Base-by-base conservation (phyloP, 2,113 vertebrate species). In the Ochotona princeps region DNA sequence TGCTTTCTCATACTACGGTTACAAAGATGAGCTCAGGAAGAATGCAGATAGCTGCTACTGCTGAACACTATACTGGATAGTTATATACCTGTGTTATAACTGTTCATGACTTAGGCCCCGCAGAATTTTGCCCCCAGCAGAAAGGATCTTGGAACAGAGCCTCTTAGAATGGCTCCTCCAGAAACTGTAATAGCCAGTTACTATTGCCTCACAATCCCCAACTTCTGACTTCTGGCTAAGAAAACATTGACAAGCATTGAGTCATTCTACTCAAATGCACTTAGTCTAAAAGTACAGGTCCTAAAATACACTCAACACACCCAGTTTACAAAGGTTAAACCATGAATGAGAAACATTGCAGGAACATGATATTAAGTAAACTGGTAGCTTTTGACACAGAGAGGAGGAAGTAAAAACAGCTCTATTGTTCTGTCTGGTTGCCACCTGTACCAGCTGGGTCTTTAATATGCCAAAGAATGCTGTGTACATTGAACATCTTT, bases 191-290 rank as follows among this genome's bases (percentile, higher is more conserved):
- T 63, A 47, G 25, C 35, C 67, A 86, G 30, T 74, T 25, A 74
- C 78, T 49, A 23, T 47, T 67, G 76, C 47, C 76, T 94, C 54
- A 82, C 0, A 15, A 18, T 83, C 51, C 18, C 57, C 12, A 74
- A 70, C 20, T 74, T 35, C 75, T 90, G 80, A 78, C 44, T 94
- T 66, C 30, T 75, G 54, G 83, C 65, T 95, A 87, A 97, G 72
- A 83, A 69, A 97, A 97, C 98, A 97, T 89, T 97, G 96, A 98
- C 97, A 97, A 61, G 44, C 54, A 83, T 66, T 97, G 96, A 98
- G 82, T 97, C 97, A 98, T 30, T 75, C 91, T 75, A 23, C 35
- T 85, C 87, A 96, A 97, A 87, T 75, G 92, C 57, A 2, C 83
- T 96, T 93, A 66, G 54, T 90, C 89, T 87, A 47, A 92, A 93